Conservation (phyloP, 1,140 invertebrate genomes). For the Vollenhovia emeryi region DNA sequence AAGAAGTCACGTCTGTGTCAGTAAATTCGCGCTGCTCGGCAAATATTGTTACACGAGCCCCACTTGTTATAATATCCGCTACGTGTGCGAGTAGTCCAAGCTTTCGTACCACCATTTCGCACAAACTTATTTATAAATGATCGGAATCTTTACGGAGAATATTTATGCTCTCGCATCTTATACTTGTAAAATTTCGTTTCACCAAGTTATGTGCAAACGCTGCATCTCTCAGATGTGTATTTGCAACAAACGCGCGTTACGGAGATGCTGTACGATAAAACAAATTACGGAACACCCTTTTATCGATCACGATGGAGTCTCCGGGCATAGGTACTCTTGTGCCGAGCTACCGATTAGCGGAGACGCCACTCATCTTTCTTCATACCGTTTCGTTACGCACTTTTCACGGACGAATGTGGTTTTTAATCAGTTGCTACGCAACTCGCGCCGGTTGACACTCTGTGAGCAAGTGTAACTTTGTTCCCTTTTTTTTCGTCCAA, state of each 20-base stretch:
- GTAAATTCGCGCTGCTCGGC: slow-evolving; percentile 44
- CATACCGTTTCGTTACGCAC: slow-evolving; percentile 5
- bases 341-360: background rate
- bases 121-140: background rate
- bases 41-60: slow-evolving; percentile 38
- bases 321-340: background rate
- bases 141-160: background rate
- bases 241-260: background rate
- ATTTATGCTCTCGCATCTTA: background rate
- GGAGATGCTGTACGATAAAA: slow-evolving; percentile 1
- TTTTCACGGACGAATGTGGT: background rate
- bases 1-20: slow-evolving; percentile 26
- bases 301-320: slow-evolving; percentile 45
- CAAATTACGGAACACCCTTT: slow-evolving; percentile 35
- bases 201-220: background rate
- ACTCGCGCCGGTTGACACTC: background rate
- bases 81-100: background rate
- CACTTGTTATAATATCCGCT: slow-evolving; percentile 53
- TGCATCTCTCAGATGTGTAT: background rate
- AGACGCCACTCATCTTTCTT: slow-evolving; percentile 30
- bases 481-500: background rate
- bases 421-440: slow-evolving; percentile 19
- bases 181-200: background rate
- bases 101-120: slow-evolving; percentile 2
- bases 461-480: background rate